Conservation (phyloP, 2,797 vertebrate species). For the Sebastes kiyomatsui region DNA sequence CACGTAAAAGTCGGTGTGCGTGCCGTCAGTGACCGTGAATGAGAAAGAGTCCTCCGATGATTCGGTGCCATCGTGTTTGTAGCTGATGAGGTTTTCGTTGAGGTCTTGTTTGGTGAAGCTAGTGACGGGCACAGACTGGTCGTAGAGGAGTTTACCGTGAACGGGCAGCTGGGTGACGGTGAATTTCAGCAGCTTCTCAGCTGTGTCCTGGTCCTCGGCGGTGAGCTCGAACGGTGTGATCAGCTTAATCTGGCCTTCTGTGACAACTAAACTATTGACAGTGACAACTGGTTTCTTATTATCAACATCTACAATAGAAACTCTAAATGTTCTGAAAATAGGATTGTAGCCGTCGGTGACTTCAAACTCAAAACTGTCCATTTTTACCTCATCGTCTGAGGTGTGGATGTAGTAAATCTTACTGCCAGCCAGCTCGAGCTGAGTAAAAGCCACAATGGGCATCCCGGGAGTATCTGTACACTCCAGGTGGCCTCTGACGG, state of each 20-base stretch:
- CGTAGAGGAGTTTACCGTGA: constrained; percentile 90
- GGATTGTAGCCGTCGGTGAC: constrained; percentile 96
- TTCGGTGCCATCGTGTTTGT: constrained; percentile 91
- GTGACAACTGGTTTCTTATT: constrained; percentile 96
- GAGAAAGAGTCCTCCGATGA: constrained; percentile 91
- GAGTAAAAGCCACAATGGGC: constrained; percentile 90
- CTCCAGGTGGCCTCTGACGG: constrained; percentile 92
- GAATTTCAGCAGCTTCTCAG: constrained; percentile 87
- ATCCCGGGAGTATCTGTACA: constrained; percentile 89
- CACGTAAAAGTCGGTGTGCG: constrained; percentile 92
- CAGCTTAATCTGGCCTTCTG: constrained; percentile 89
- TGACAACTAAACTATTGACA: constrained; percentile 86
- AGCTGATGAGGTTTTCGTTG: constrained; percentile 95
- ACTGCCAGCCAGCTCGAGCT: constrained; percentile 93
- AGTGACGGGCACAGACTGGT: constrained; percentile 80
- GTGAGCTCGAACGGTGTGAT: constrained; percentile 96
- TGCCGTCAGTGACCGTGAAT: constrained; percentile 92
- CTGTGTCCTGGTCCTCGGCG: constrained; percentile 92
- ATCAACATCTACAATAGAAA: constrained; percentile 93
- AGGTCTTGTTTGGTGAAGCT: constrained; percentile 94
- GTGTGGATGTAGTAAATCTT: constrained; percentile 96
- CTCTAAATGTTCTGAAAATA: constrained; percentile 93
- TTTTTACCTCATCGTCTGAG: constrained; percentile 94
- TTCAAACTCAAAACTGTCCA: constrained; percentile 98
- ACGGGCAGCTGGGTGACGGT: constrained; percentile 88